Conservation (phyloP, 2,113 vertebrate species). For the Ptychochromis oligacanthus region DNA sequence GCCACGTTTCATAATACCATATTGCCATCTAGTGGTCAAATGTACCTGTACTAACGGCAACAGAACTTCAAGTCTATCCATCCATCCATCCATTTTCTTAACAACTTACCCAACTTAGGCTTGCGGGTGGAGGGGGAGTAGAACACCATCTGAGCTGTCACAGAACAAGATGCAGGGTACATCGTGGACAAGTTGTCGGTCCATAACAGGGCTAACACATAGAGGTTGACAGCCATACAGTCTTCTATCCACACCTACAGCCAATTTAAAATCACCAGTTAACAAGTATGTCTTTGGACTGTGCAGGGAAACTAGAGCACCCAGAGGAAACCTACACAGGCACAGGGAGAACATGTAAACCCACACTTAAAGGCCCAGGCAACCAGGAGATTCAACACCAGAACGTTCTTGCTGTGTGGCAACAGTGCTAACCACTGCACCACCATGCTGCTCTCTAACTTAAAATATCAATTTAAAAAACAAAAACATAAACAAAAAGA, state of each 20-base stretch:
- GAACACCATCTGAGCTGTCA: too few relatives aligned
- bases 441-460: background rate
- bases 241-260: background rate
- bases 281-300: background rate
- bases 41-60: background rate
- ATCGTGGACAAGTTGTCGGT: background rate
- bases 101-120: background rate
- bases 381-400: background rate
- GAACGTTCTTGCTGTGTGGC: background rate
- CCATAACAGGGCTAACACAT: rapidly evolving
- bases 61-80: background rate
- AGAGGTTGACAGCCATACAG: background rate
- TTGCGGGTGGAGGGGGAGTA: too few relatives aligned
- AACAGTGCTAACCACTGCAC: too few relatives aligned
- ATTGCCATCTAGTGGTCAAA: conserved; percentile 73
- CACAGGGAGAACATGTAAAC: background rate
- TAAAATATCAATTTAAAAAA: background rate
- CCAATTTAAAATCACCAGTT: background rate
- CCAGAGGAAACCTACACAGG: background rate
- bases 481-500: too few relatives aligned
- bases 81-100: background rate
- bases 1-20: conserved; percentile 45
- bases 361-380: background rate
- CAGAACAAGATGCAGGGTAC: background rate
- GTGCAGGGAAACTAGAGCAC: background rate